Percentiles rank a stretch among this genome's conserved stretches.
phyloP scores from a whole-genome alignment of 1,140 invertebrate species.

The Drosophila parabipectinata region DNA sequence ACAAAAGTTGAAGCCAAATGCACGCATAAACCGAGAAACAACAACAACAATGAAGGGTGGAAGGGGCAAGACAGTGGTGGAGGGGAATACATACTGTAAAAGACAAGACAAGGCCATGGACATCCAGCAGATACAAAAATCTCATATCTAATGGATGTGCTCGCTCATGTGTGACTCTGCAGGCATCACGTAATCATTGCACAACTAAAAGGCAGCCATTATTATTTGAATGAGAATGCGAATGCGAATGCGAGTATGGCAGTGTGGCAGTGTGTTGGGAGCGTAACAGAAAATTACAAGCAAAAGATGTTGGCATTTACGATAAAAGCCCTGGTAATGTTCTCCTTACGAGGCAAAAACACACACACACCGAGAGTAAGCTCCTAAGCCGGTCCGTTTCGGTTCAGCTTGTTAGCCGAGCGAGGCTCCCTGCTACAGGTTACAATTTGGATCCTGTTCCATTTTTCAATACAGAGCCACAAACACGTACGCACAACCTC shows the following conservation, averaged over 20 bases:
- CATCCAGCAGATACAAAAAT: conserved; percentile 63
- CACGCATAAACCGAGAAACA: conserved; percentile 54
- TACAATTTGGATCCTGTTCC: conserved; percentile 25
- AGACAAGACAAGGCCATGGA: conserved; percentile 35
- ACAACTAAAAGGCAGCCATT: conserved; percentile 81
- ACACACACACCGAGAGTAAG: conserved; percentile 25
- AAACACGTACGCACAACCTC: conserved; percentile 49
- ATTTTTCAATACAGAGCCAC: conserved; percentile 38
- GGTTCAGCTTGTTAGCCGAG: conserved; percentile 32
- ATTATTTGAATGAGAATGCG: conserved; percentile 79
- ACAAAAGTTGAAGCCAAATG: conserved; percentile 66
- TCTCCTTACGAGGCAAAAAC: conserved; percentile 65
- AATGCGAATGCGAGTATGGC: conserved; percentile 51
- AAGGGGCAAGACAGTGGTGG: not conserved
- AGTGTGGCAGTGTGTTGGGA: conserved; percentile 56
- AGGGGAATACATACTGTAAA: conserved; percentile 7
- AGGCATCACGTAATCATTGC: conserved; percentile 80
- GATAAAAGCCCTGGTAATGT: conserved; percentile 81
- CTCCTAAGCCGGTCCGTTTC: conserved; percentile 46
- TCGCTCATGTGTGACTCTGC: conserved; percentile 59
- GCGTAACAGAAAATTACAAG: conserved; percentile 79
- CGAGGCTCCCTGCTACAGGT: conserved; percentile 27
- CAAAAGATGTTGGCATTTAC: conserved; percentile 80
- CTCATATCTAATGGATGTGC: conserved; percentile 79
- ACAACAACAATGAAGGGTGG: conserved; percentile 12